Evolutionary conservation across 2,888 invertebrate genomes (phyloP).

Genomic region (Eretmocerus hayati): DNA sequence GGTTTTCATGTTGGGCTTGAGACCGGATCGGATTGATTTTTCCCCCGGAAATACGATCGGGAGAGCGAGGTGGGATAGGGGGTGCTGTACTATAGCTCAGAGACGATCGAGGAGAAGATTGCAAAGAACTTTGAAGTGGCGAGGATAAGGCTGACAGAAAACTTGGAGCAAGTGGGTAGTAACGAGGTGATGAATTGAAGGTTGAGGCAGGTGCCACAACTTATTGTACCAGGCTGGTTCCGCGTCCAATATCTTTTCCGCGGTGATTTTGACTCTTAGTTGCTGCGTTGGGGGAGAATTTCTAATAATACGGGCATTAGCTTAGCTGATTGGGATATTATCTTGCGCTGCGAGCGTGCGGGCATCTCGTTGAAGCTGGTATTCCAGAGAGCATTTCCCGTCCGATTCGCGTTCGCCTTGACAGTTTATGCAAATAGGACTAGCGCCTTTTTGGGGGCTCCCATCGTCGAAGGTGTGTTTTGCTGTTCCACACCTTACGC

Average conservation of each 20-base stretch:
- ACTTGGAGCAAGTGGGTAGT: neutral
- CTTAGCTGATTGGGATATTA: neutral
- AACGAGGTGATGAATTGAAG: neutral
- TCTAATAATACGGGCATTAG: neutral
- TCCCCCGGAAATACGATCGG: neutral
- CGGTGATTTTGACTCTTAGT: neutral
- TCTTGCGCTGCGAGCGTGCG: neutral
- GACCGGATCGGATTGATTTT: too few relatives aligned
- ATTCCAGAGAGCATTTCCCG: neutral
- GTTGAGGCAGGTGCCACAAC: neutral
- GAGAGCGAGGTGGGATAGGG: neutral
- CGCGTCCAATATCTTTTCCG: neutral
- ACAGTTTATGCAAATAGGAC: conserved; percentile 1
- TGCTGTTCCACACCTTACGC: neutral
- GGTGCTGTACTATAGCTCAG: too few relatives aligned
- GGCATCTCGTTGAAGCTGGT: neutral
- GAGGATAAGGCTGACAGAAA: too few relatives aligned
- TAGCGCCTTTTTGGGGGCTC: neutral
- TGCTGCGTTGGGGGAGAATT: neutral
- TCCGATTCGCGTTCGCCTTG: neutral
- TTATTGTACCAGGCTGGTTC: neutral
- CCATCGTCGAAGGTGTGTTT: neutral
- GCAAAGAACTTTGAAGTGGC: too few relatives aligned
- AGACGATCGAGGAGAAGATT: too few relatives aligned
- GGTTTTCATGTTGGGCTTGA: too few relatives aligned